Base-by-base conservation (phyloP, 2,888 invertebrate genomes). In the Pristionchus exspectatus region DNA sequence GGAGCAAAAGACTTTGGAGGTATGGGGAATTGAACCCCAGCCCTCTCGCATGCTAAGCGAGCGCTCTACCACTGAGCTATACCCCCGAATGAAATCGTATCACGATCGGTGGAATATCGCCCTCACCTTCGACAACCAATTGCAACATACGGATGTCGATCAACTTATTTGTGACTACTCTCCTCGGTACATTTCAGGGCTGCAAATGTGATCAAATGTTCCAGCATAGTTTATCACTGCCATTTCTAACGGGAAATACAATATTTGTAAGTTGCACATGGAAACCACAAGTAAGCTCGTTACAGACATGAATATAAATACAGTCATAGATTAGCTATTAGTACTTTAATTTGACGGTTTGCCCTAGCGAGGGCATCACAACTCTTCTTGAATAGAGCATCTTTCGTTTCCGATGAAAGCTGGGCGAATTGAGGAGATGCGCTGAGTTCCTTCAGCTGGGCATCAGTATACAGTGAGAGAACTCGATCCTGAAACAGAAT, bases 1-100 rank as follows among this genome's bases (percentile, higher is more conserved):
- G 44, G 44, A 10, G 44, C 44, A 77, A 44, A 44, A 44, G 7
- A 1, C 24, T 44, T 18, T 16, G 77, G 44, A 77, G 44, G 77
- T 21, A 44, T 77, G 77, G 77, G 77, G 77, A 21, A 77, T 74
- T 74, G 33, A 77, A 77, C 44, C 44, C 77, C 44, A 77, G 69
- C 77, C 77, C 38, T 77, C 77, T 77, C 77, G 77, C 38, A 77
- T 77, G 77, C 38, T 77, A 77, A 77, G 77, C 77, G 44, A 77
- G 77, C 38, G 38, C 44, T 77, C 77, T 77, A 77, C 77, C 44
- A 77, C 77, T 77, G 77, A 77, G 77, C 77, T 77, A 77, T 77
- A 33, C 77, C 77, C 77, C 44, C 77, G 24, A 38, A 56, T 56
- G 72, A 14, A 1, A n/a, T 3, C 0, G 72, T n/a, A n/a, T 5